Percentiles rank a stretch among this genome's conserved stretches.
These are phyloP conservation scores for Hydractinia echinata DNA, from an alignment of 30 jellyfish, hydroid and myxozoan species.

Conservation along the genomic window DNA sequence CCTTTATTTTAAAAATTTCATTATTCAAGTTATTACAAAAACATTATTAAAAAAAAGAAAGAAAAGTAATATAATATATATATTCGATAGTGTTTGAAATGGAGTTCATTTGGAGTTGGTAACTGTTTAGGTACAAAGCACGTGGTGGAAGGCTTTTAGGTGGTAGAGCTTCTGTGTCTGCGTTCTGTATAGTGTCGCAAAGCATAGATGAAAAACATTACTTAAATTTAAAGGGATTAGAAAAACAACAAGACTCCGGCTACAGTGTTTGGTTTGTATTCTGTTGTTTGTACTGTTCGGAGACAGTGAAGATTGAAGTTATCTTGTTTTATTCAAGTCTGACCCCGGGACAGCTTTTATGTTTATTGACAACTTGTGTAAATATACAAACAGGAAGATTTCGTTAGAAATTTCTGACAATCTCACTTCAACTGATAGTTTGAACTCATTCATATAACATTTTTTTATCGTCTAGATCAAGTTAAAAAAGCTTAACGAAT, in stretches of 20 bases:
- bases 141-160: too few species aligned
- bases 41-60: too few species aligned
- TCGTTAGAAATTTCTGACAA: too few species aligned
- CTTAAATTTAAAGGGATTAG: background rate
- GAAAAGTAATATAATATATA: too few species aligned
- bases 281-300: conserved; percentile 4
- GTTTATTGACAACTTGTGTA: conserved; percentile 7
- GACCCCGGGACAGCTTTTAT: conserved; percentile 12
- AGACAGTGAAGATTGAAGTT: background rate
- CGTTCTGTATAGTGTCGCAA: background rate
- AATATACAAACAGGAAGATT: conserved; percentile 12
- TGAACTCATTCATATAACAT: too few species aligned
- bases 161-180: too few species aligned
- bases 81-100: too few species aligned
- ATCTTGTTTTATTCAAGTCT: conserved; percentile 7
- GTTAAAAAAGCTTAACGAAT: background rate
- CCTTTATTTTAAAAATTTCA: background rate
- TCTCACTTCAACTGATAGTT: too few species aligned
- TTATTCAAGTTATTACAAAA: background rate
- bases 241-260: background rate
- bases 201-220: background rate
- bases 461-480: too few species aligned
- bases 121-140: too few species aligned
- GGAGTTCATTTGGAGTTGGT: too few species aligned
- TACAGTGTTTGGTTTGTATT: background rate